Base-by-base conservation (phyloP, 2,113 vertebrate genomes). In the Phrynosoma platyrhinos region DNA sequence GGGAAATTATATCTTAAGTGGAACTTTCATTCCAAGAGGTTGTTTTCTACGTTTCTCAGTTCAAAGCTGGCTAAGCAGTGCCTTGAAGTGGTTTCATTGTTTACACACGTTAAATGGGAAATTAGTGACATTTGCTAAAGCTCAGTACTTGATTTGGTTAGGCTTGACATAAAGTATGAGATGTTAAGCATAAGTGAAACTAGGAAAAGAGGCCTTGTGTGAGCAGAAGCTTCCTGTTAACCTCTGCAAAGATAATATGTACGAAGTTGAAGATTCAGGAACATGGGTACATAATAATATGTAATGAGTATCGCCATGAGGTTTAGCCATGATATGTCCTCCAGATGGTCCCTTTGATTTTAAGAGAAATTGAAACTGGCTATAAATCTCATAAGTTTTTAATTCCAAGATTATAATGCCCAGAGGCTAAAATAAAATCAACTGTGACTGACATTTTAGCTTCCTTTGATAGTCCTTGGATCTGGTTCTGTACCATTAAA, bases 51-150 rank as follows among this genome's bases (percentile, higher is more conserved):
- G 68, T 83, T 87, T 75, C 91, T 88, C 83, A 82, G 85, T 40
- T 52, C 52, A 1, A 4, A 42, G n/a, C 12, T 30, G 18, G 64
- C 25, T 18, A 76, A 0, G 2, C 53, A 23, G 21, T 1, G 2
- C 20, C 55, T 89, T 82, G 72, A 90, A 90, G 84, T 47, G 82
- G 84, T 79, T 84, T 79, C 76, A 88, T 72, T 88, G 79, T 53
- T 32, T 71, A 72, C 68, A 71, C 18, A 53, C 5, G 6, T n/a
- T 71, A n/a, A 69, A n/a, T 36, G 27, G 52, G 42, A 83, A 72
- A 83, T 72, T 32, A 53, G 66, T 52, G 16, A n/a, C 23, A 68
- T 47, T 69, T 68, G 10, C 25, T 20, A 16, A 42, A 71, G 42
- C 23, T n/a, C 42, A 8, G 10, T 83, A 23, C 16, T n/a, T 53